Percentiles rank a stretch among this genome's conserved stretches.
Conservation (phyloP, 1,140 invertebrate species). For the Theocolax elegans region DNA sequence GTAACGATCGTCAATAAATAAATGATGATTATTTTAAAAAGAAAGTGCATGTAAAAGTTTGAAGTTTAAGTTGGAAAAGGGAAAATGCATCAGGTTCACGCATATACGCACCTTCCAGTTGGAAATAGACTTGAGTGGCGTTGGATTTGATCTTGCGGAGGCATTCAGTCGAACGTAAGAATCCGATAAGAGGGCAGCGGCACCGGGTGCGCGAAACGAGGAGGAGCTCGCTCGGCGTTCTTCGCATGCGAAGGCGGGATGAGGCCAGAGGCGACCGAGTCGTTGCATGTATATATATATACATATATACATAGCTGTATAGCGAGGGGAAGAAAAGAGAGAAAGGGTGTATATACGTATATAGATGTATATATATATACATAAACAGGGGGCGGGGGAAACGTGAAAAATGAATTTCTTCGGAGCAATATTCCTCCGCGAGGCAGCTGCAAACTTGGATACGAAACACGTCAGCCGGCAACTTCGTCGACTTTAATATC, state of each 20-base stretch:
- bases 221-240: background rate
- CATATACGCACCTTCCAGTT: no score
- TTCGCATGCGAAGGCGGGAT: background rate
- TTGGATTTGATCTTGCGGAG: constrained; percentile 19
- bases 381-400: background rate
- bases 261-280: no score
- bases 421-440: constrained; percentile 15
- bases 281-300: no score
- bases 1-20: no score
- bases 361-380: background rate
- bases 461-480: constrained; percentile 34
- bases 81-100: no score
- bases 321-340: constrained; percentile 12
- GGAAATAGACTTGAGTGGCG: no score
- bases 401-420: constrained; percentile 41
- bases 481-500: constrained; percentile 44
- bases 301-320: no score
- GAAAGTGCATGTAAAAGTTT: no score
- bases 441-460: constrained; percentile 19
- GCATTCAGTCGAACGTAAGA: background rate
- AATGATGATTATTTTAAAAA: no score
- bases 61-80: no score
- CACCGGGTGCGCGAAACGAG: background rate
- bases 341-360: no score
- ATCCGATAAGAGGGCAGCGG: background rate